phyloP scores from a whole-genome alignment of 2,888 invertebrate genomes.

The Anthophora plumipes region DNA sequence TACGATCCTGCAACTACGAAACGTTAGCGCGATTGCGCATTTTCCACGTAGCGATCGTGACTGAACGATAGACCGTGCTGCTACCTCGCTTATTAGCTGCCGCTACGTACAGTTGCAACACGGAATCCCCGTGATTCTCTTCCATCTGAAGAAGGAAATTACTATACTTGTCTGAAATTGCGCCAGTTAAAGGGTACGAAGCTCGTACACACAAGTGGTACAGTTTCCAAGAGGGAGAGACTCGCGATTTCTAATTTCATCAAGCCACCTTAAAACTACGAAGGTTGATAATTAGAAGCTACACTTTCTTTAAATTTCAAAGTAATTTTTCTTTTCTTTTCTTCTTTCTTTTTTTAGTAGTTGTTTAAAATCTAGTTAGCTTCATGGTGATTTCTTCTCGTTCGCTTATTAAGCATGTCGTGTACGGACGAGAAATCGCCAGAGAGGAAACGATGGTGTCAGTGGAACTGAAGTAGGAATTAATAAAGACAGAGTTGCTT shows the following conservation, averaged over 20 bases:
- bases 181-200: neutral
- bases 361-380: neutral
- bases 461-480: constrained; percentile 7
- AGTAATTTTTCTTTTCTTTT: neutral
- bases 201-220: neutral
- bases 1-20: constrained; percentile 15
- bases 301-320: neutral
- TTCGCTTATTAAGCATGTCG: constrained; percentile 2
- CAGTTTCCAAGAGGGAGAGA: neutral
- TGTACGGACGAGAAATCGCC: constrained; percentile 9
- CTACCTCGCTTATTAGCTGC: constrained; percentile 41
- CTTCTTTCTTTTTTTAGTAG: too few relatives aligned
- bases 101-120: neutral
- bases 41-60: constrained; percentile 40
- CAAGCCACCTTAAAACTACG: neutral
- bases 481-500: constrained; percentile 42
- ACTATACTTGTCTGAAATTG: neutral
- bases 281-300: neutral
- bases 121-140: constrained; percentile 13
- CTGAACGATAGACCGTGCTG: constrained; percentile 23
- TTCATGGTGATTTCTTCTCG: neutral
- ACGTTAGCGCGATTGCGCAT: constrained; percentile 44
- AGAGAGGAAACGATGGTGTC: neutral
- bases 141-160: constrained; percentile 28
- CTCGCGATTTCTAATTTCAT: neutral